Evolutionary conservation across 2,888 invertebrate species (phyloP).

Genomic region (Anodontia alba): DNA sequence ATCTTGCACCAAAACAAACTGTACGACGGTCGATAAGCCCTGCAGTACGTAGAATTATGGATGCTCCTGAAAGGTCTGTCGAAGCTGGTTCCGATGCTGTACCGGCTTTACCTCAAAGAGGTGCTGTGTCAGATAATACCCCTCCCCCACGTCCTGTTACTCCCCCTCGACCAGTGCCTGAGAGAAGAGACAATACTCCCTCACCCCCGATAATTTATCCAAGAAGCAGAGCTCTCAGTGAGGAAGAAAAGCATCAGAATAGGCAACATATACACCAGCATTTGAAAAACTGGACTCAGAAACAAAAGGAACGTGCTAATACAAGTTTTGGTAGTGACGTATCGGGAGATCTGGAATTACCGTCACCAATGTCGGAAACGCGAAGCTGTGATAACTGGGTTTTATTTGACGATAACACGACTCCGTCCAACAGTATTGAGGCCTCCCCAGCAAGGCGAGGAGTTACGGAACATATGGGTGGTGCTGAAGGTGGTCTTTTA

Average conservation of each 20-base stretch:
- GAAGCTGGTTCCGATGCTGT: constrained; percentile 49
- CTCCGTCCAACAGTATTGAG: constrained; percentile 24
- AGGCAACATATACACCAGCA: constrained; percentile 80
- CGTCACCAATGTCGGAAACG: constrained; percentile 57
- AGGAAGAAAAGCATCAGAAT: constrained; percentile 79
- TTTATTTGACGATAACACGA: constrained; percentile 49
- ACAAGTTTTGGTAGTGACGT: constrained; percentile 62
- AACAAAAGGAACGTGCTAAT: constrained; percentile 70
- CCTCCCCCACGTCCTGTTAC: constrained; percentile 46
- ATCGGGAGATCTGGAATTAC: constrained; percentile 36
- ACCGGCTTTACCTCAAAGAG: constrained; percentile 36
- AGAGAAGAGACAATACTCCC: constrained; percentile 54
- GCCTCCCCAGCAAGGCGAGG: constrained; percentile 1
- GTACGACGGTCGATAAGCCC: constrained; percentile 53
- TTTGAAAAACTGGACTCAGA: constrained; percentile 80
- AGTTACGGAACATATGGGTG: constrained; percentile 22
- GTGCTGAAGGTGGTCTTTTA: constrained; percentile 42
- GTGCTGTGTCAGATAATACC: constrained; percentile 16
- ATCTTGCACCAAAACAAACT: constrained; percentile 32
- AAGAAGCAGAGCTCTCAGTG: constrained; percentile 72
- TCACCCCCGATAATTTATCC: constrained; percentile 72
- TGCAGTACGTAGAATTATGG: constrained; percentile 42
- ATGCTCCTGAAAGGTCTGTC: constrained; percentile 31
- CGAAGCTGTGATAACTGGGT: constrained; percentile 58
- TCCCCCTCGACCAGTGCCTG: constrained; percentile 43